Evolutionary conservation across 2,113 vertebrate genomes (phyloP).

Genomic region (Morone saxatilis): DNA sequence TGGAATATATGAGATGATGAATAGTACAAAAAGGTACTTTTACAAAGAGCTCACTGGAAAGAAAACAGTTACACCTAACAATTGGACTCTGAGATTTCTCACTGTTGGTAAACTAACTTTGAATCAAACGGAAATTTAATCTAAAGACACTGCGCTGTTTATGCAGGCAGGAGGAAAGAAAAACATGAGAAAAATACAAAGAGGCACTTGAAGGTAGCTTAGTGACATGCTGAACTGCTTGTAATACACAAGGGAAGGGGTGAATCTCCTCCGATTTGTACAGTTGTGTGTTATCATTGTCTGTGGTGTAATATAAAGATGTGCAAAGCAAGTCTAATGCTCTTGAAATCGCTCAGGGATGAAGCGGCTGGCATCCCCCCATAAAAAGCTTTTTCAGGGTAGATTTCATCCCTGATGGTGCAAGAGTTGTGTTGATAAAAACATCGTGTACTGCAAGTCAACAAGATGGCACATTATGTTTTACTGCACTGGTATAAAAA

Average conservation of each 20-base stretch:
- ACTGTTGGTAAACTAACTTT: not conserved
- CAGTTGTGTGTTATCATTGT: slow-evolving; percentile 27
- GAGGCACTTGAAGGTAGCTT: slow-evolving; percentile 21
- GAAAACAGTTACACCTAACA: slow-evolving; percentile 2
- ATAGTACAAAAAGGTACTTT: not conserved
- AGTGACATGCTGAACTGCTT: slow-evolving; percentile 19
- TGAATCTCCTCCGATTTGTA: slow-evolving; percentile 30
- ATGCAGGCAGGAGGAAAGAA: not conserved
- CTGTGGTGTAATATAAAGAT: slow-evolving; percentile 34
- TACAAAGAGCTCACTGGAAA: not conserved
- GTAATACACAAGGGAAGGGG: slow-evolving; percentile 28
- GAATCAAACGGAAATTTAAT: slow-evolving; percentile 1
- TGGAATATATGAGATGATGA: not conserved
- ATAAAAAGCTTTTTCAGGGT: slow-evolving; percentile 57
- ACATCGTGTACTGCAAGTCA: slow-evolving; percentile 23
- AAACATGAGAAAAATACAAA: not conserved
- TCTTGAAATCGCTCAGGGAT: slow-evolving; percentile 48
- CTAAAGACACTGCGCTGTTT: slow-evolving; percentile 1
- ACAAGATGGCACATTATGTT: slow-evolving; percentile 49
- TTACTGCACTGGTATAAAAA: slow-evolving; percentile 26
- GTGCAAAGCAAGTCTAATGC: slow-evolving; percentile 47
- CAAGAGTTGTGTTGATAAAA: slow-evolving; percentile 61
- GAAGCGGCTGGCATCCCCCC: slow-evolving; percentile 32
- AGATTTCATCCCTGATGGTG: slow-evolving; percentile 62
- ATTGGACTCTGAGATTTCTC: not conserved